A percentile compares a stretch with the other conserved stretches of the same genome.
Evolutionary conservation across 2,888 invertebrate species (phyloP).

Genomic region (Spodoptera littoralis): DNA sequence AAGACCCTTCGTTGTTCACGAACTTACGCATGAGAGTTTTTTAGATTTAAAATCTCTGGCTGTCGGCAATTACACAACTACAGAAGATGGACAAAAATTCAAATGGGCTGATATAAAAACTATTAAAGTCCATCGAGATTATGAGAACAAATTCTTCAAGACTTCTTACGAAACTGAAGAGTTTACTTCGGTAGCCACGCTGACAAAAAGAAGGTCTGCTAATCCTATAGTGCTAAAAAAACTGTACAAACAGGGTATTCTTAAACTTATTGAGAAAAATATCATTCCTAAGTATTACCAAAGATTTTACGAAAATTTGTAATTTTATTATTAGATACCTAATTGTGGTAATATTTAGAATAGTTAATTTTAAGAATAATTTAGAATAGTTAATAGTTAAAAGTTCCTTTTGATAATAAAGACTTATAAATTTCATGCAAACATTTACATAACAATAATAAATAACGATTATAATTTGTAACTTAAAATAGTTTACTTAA

Average conservation of each 20-base stretch:
- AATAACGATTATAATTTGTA: neutral
- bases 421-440: constrained; percentile 21
- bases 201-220: constrained; percentile 9
- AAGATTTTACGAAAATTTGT: constrained; percentile 34
- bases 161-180: constrained; percentile 27
- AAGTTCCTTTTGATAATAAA: constrained; percentile 25
- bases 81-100: constrained; percentile 22
- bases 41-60: constrained; percentile 24
- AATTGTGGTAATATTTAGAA: constrained; percentile 30
- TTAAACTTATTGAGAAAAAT: constrained; percentile 42
- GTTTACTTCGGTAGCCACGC: constrained; percentile 19
- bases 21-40: constrained; percentile 28
- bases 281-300: constrained; percentile 40
- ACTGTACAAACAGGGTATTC: constrained; percentile 39
- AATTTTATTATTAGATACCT: constrained; percentile 19
- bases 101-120: constrained; percentile 26
- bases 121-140: constrained; percentile 13
- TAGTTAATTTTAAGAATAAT: constrained; percentile 30
- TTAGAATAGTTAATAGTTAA: constrained; percentile 30
- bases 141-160: constrained; percentile 11
- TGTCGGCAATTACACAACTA: constrained; percentile 19
- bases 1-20: constrained; percentile 11
- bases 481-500: no score
- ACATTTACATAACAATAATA: constrained; percentile 32
- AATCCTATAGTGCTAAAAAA: constrained; percentile 30